Percentiles rank a stretch among this genome's conserved stretches.
phyloP scores from a whole-genome alignment of 2,888 invertebrate species.

The Neocrepidodera transversa region DNA sequence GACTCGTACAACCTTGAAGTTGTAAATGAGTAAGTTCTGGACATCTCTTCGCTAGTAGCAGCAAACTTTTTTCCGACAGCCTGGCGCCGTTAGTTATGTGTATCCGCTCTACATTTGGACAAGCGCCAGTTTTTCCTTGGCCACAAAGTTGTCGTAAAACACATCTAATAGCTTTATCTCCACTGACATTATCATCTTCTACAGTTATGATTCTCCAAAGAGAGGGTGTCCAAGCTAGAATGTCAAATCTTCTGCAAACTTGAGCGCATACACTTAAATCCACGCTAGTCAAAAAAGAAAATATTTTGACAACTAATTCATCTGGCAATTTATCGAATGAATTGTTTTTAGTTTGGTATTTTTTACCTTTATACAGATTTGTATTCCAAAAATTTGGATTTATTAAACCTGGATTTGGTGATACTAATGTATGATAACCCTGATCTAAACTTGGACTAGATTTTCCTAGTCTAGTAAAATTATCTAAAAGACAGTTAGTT shows the following conservation, averaged over 20 bases:
- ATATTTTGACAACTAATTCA: slow-evolving; percentile 72
- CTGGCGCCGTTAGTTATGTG: slow-evolving; percentile 73
- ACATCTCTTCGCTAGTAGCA: slow-evolving; percentile 78
- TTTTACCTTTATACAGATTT: slow-evolving; percentile 53
- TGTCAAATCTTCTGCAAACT: slow-evolving; percentile 79
- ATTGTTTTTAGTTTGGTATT: slow-evolving; percentile 56
- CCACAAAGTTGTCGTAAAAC: slow-evolving; percentile 71
- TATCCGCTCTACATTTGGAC: slow-evolving; percentile 72
- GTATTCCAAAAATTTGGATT: slow-evolving; percentile 58
- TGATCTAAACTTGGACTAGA: slow-evolving; percentile 77
- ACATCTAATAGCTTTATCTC: slow-evolving; percentile 71
- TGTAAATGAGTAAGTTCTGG: slow-evolving; percentile 83
- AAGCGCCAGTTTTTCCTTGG: slow-evolving; percentile 71
- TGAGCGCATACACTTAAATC: slow-evolving; percentile 77
- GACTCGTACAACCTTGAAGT: slow-evolving; percentile 74
- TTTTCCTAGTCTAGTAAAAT: slow-evolving; percentile 60
- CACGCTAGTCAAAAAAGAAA: slow-evolving; percentile 73
- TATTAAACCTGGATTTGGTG: slow-evolving; percentile 63
- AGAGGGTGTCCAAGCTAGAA: slow-evolving; percentile 78
- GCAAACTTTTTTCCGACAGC: slow-evolving; percentile 80
- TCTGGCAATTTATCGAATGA: slow-evolving; percentile 71
- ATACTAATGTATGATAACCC: slow-evolving; percentile 81
- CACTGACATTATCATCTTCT: slow-evolving; percentile 67
- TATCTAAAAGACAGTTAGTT: slow-evolving; percentile 57
- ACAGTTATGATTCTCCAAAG: slow-evolving; percentile 76